Base-by-base conservation (phyloP, 2,797 vertebrate species). In the Otolemur crassicaudatus region DNA sequence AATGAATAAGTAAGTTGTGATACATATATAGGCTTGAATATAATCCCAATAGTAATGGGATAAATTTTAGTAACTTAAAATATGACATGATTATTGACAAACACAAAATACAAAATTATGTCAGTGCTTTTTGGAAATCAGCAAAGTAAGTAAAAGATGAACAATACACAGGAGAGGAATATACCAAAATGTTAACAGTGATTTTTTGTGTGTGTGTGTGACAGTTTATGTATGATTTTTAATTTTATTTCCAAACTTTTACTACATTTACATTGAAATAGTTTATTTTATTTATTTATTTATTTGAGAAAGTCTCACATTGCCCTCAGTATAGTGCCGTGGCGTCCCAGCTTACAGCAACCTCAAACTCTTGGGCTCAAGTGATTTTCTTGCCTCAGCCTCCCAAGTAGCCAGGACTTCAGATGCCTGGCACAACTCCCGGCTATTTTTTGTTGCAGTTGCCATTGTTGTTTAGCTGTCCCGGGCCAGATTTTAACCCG, bases 1-100 rank as follows among this genome's bases (percentile, higher is more conserved):
- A 92, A 81, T 60, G 20, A 65, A 58, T 90, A 75, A 83, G 27
- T 83, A 73, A 88, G 88, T 81, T 79, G 22, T 94, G 73, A 23
- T 81, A 65, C 12, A 69, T 58, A 2, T 10, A 1, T 90, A 91
- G 53, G 29, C 10, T 92, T 40, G 10, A 43, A 49, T 69, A 3
- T 87, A 80, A 69, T 85, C 19, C n/a, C 49, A 1, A 72, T 72
- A 67, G 29, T 83, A 75, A 46, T 94, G 22, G 23, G 43, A 37
- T 94, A 43, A 14, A n/a, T 84, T 95, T 87, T 86, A 86, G 73
- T 89, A 37, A 43, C 2, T 61, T 80, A 82, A 85, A 75, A 40
- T 17, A 37, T 34, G 16, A 61, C 60, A 9, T 25, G 29, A 61
- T 67, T 81, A 81, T 58, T 82, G 34, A 76, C 93, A 85, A 92